Evolutionary conservation across 2,113 vertebrate species (phyloP), one percentile per base, ranked within the genome.

Genomic region (Oncorhynchus clarkii): DNA sequence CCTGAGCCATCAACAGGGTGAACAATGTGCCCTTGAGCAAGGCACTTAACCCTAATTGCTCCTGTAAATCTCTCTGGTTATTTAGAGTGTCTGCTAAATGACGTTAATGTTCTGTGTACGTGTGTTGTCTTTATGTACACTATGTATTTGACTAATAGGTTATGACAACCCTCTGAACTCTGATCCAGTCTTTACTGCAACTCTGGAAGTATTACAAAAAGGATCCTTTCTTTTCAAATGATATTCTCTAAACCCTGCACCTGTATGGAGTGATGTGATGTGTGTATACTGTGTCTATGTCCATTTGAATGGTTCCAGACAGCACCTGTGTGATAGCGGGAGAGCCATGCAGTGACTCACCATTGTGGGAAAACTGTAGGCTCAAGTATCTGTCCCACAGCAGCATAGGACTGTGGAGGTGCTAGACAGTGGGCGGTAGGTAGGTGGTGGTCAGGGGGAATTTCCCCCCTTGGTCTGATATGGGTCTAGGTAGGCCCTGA

Each of bases 301-400:
- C 18, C 29, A 34, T 20, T 22, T 39, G 48, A 34, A 67, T 11
- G 18, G 34, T 12, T 24, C 75, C 39, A 71, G 39, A 71, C 75
- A 51, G 13, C 45, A 24, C 24, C 26, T 59, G 26, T 20, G 27
- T 59, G 26, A 13, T 26, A 9, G 71, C 1, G 59, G 24, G 45
- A 51, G 75, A 20, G 22, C 27, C 14, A 39, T 29, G 31, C 45
- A 62, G 60, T 77, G 75, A 77, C 68, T 77, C 75, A 62, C 69
- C 13, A 24, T 22, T 51, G 69, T 66, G 39, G 75, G 68, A 29
- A 51, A 69, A 71, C 69, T 51, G 18, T 69, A 51, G 8, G n/a
- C 34, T n/a, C 39, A 57, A 29, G 57, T 26, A 59, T 22, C 24
- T 22, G 59, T 16, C 69, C 59, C 59, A 65, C 20, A 18, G 51